These are phyloP conservation scores for Apodemia arnacis DNA, from an alignment of 2,888 invertebrate species.

Conservation along the genomic window DNA sequence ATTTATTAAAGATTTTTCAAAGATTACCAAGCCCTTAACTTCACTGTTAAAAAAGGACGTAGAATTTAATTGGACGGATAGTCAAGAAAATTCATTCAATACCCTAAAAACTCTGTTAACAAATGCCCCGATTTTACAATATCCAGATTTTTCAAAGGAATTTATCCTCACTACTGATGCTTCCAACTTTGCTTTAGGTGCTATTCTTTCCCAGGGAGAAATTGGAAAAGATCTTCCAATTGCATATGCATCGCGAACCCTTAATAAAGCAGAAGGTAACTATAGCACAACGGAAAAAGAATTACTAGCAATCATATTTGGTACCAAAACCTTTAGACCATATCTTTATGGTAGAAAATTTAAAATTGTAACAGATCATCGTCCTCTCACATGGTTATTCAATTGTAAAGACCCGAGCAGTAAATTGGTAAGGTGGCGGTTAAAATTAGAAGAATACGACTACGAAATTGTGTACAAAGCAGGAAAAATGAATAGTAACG, in stretches of 20 bases:
- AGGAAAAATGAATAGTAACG: background rate
- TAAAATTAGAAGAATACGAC: no score
- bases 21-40: background rate
- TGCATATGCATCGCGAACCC: background rate
- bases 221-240: background rate
- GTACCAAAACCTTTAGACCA: background rate
- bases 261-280: background rate
- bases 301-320: background rate
- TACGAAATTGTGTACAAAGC: background rate
- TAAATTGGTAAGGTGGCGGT: background rate
- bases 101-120: background rate
- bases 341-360: background rate
- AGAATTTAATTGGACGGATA: background rate
- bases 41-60: background rate
- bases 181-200: background rate
- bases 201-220: background rate
- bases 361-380: background rate
- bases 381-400: background rate
- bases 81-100: background rate
- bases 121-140: background rate
- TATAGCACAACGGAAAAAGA: background rate
- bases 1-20: no score
- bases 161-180: background rate
- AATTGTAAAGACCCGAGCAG: background rate
- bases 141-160: background rate